Evolutionary conservation across 2,888 invertebrate species (phyloP).

Genomic region (Cantharis rustica): DNA sequence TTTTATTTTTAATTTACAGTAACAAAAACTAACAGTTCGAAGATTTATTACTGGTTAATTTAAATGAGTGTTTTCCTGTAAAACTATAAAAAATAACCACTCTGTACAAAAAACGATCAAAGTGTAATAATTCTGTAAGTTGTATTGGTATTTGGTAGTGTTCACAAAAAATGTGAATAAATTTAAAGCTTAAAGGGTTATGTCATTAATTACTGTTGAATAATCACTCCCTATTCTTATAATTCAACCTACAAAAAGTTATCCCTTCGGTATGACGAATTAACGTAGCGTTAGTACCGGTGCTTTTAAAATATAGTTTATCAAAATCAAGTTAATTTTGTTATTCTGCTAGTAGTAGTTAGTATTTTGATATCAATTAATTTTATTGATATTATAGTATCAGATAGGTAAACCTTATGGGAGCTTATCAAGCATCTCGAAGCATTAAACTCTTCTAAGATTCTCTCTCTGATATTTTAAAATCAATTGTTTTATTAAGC

Average conservation of each 20-base stretch:
- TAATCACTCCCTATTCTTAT: background rate
- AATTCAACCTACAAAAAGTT: background rate
- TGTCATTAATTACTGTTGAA: background rate
- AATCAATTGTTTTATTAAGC: too few species aligned
- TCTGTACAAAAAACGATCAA: too few species aligned
- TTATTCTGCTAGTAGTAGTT: background rate
- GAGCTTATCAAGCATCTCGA: too few species aligned
- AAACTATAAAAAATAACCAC: too few species aligned
- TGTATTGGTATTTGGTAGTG: background rate
- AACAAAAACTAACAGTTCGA: too few species aligned
- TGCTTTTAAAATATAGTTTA: background rate
- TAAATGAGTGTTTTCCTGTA: too few species aligned
- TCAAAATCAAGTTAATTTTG: background rate
- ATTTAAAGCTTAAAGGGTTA: background rate
- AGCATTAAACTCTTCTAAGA: too few species aligned
- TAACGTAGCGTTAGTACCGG: background rate
- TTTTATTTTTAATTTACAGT: too few species aligned
- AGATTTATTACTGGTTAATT: too few species aligned
- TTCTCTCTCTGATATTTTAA: too few species aligned
- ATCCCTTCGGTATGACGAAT: background rate
- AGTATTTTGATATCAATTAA: background rate
- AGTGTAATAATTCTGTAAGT: background rate
- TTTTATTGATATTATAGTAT: too few species aligned
- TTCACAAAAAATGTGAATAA: background rate
- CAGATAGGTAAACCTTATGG: too few species aligned